These are phyloP conservation scores for Arrhopalites spinosus DNA, from an alignment of 2,888 invertebrate species.

Conservation along the genomic window DNA sequence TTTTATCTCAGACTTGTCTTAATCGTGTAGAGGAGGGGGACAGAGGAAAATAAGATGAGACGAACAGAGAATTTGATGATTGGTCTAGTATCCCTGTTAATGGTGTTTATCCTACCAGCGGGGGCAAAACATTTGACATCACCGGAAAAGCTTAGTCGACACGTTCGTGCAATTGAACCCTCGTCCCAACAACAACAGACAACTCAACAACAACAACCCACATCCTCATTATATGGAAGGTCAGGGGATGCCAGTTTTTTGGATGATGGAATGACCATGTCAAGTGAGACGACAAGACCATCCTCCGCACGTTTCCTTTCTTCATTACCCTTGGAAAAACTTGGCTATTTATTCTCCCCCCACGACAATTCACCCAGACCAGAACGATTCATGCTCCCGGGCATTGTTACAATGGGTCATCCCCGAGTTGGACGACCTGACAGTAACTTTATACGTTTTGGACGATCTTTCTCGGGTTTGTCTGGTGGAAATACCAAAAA, in stretches of 20 bases:
- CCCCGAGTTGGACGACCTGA: conserved; percentile 51
- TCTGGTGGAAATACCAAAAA: conserved; percentile 45
- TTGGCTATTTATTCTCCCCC: neutral
- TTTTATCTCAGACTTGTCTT: no score
- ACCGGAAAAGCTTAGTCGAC: conserved; percentile 8
- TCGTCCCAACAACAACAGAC: conserved; percentile 14
- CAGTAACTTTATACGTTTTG: conserved; percentile 55
- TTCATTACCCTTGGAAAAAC: conserved; percentile 12
- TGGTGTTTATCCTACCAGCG: neutral
- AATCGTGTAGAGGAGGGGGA: neutral
- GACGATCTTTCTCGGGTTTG: conserved; percentile 35
- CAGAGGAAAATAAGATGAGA: neutral
- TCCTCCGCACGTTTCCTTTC: neutral
- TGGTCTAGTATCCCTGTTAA: neutral
- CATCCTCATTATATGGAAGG: neutral
- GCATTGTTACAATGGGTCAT: neutral
- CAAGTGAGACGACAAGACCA: neutral
- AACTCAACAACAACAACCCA: conserved; percentile 1
- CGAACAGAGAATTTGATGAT: neutral
- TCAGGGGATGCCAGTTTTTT: neutral
- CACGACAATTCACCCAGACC: neutral
- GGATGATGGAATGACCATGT: conserved; percentile 20
- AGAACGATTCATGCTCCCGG: neutral
- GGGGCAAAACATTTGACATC: conserved; percentile 17
- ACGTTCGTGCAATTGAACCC: conserved; percentile 29